These are phyloP conservation scores for Ptychoptera contaminata DNA, from an alignment of 2,888 invertebrate species.

Conservation along the genomic window DNA sequence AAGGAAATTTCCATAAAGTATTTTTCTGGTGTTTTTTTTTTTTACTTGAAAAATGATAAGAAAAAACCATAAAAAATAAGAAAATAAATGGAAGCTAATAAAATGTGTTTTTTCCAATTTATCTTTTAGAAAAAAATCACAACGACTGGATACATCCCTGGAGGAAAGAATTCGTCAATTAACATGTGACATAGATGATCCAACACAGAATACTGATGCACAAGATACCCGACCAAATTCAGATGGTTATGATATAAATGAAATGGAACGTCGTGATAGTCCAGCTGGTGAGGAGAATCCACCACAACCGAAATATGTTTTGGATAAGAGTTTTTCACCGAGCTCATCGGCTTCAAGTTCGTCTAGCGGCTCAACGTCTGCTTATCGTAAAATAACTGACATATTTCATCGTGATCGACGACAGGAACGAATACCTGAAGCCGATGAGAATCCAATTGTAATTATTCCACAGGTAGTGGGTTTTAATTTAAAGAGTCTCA, in stretches of 20 bases:
- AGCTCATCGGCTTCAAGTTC: constrained; percentile 40
- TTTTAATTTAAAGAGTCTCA: background rate
- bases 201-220: constrained; percentile 18
- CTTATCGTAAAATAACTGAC: constrained; percentile 40
- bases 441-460: constrained; percentile 31
- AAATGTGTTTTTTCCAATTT: no score
- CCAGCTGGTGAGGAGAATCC: constrained; percentile 49
- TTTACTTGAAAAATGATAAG: background rate
- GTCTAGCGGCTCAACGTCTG: constrained; percentile 42
- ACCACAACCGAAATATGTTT: constrained; percentile 27
- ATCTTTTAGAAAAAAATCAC: constrained; percentile 25
- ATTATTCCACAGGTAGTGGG: constrained; percentile 29
- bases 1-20: background rate
- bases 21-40: background rate
- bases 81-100: no score
- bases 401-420: constrained; percentile 30
- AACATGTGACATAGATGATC: constrained; percentile 72
- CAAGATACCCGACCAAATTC: constrained; percentile 7
- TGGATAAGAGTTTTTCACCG: constrained; percentile 44
- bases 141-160: constrained; percentile 50
- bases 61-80: no score
- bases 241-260: constrained; percentile 16
- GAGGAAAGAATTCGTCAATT: constrained; percentile 74
- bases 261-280: constrained; percentile 36
- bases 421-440: constrained; percentile 30